Evolutionary conservation across 2,797 vertebrate genomes (phyloP).

Genomic region (Sebastiscus tertius): DNA sequence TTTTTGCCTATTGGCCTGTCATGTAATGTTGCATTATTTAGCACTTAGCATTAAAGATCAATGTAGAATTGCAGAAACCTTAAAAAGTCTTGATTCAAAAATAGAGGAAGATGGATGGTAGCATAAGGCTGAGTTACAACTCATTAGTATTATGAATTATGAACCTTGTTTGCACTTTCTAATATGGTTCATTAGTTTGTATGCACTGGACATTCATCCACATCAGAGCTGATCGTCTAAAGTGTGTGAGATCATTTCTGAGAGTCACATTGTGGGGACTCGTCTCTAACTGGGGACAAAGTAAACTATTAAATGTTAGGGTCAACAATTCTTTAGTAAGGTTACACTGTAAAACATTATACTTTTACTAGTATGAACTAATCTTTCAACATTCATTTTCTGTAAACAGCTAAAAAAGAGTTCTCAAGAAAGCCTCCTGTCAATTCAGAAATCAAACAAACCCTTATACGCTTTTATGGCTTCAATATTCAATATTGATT

Average conservation of each 20-base stretch:
- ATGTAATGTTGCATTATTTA: background rate
- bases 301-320: background rate
- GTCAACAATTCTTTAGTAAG: background rate
- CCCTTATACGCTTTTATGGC: rapidly evolving
- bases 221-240: background rate
- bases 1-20: background rate
- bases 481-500: too few species aligned
- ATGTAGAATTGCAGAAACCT: conserved; percentile 18
- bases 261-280: background rate
- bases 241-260: background rate
- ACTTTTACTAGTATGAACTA: too few species aligned
- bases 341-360: too few species aligned
- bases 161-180: background rate
- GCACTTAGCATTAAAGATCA: conserved; percentile 19
- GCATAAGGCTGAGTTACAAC: background rate
- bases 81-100: background rate
- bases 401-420: too few species aligned
- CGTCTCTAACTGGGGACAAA: background rate
- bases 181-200: conserved; percentile 5
- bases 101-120: background rate
- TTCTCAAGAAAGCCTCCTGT: too few species aligned
- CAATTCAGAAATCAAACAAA: too few species aligned
- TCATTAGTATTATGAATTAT: background rate
- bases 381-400: too few species aligned
- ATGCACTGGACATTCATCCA: background rate